These are phyloP conservation scores for Melinaea menophilus DNA, from an alignment of 2,888 invertebrate species.

Conservation along the genomic window DNA sequence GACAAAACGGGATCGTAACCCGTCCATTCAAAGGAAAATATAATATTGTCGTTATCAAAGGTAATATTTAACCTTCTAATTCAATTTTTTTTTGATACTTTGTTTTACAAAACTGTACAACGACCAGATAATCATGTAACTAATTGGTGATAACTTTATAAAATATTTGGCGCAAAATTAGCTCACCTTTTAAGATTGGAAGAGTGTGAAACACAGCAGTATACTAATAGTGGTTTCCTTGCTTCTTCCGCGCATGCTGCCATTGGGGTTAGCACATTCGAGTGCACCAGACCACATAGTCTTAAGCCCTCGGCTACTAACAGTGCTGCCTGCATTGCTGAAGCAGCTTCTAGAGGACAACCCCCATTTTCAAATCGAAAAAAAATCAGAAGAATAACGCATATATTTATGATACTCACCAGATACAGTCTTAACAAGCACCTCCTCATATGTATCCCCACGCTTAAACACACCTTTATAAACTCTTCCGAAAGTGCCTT, in stretches of 20 bases:
- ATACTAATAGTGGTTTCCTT: constrained; percentile 82
- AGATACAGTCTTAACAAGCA: constrained; percentile 91
- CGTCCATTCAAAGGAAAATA: no score
- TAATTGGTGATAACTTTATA: no score
- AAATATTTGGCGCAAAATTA: no score
- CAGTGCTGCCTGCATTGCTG: constrained; percentile 83
- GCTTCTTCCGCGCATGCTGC: constrained; percentile 81
- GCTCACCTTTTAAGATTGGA: constrained; percentile 83
- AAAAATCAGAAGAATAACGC: constrained; percentile 3
- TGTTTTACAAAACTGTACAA: no score
- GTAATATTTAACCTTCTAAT: no score
- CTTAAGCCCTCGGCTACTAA: constrained; percentile 86
- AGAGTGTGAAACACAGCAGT: constrained; percentile 81
- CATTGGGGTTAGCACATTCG: constrained; percentile 83
- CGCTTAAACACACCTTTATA: constrained; percentile 85
- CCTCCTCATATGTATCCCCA: constrained; percentile 82
- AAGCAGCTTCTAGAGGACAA: constrained; percentile 80
- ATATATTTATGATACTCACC: constrained; percentile 66
- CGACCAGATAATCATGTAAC: no score
- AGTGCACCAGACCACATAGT: constrained; percentile 83
- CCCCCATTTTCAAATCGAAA: not conserved
- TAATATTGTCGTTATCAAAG: no score
- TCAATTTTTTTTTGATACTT: no score
- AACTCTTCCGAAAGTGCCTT: constrained; percentile 93
- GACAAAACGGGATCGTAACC: no score